These are phyloP conservation scores for Thunnus thynnus DNA, from an alignment of 2,113 vertebrate genomes.

Conservation along the genomic window DNA sequence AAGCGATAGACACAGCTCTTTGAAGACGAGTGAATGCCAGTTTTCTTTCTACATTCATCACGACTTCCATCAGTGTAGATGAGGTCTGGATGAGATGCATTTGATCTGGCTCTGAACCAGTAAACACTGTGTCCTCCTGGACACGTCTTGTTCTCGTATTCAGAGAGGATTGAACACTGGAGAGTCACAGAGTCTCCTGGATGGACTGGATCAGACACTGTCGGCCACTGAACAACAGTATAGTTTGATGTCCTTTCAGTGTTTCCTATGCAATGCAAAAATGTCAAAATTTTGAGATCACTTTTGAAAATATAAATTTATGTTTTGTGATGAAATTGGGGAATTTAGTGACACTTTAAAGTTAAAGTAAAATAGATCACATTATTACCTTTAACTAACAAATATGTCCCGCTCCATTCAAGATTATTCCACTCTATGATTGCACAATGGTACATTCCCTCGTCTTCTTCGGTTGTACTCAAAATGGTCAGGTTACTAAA, in stretches of 20 bases:
- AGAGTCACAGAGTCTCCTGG: slow-evolving; percentile 43
- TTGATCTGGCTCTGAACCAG: slow-evolving; percentile 56
- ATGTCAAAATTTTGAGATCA: not conserved
- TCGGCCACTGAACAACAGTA: not conserved
- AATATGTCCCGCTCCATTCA: too few species aligned
- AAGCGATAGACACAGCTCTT: slow-evolving; percentile 13
- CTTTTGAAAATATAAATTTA: too few species aligned
- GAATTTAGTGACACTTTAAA: too few species aligned
- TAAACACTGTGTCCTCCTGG: not conserved
- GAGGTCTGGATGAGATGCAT: slow-evolving; percentile 16
- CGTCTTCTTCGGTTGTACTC: not conserved
- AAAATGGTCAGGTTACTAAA: slow-evolving; percentile 21
- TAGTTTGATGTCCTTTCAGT: slow-evolving; percentile 24
- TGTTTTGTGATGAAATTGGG: too few species aligned
- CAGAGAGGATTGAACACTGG: slow-evolving; percentile 55
- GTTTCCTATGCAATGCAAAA: not conserved
- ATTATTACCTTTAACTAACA: too few species aligned
- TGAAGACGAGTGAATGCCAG: not conserved
- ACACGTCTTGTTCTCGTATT: not conserved
- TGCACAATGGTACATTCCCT: too few species aligned
- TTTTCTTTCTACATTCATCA: slow-evolving; percentile 16
- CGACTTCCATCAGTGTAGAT: slow-evolving; percentile 34
- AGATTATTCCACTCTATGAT: too few species aligned
- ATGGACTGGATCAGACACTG: too few species aligned
- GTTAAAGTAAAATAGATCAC: too few species aligned